These are phyloP conservation scores for Homarus americanus DNA, from an alignment of 1,140 invertebrate species.

Conservation along the genomic window DNA sequence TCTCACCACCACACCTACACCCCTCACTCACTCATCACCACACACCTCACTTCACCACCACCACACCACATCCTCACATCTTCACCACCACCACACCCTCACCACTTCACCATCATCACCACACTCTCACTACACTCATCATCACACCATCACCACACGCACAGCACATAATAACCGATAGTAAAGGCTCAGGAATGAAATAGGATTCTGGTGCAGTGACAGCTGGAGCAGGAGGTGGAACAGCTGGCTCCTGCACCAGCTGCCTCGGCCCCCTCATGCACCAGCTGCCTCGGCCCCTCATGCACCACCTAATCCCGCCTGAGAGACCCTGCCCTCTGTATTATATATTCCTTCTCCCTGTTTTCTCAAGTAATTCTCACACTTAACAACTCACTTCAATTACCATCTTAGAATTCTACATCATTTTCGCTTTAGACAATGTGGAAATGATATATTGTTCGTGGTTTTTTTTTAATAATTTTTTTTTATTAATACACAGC, in stretches of 20 bases:
- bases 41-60: not conserved
- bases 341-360: not conserved
- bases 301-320: not conserved
- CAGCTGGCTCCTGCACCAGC: conserved; percentile 1
- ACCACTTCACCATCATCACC: not conserved
- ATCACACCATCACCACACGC: not conserved
- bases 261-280: not conserved
- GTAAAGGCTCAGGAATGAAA: not conserved
- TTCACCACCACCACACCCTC: not conserved
- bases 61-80: too few species aligned
- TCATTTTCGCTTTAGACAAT: too few species aligned
- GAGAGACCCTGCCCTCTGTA: not conserved
- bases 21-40: not conserved
- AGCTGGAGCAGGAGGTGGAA: conserved; percentile 1
- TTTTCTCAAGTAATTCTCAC: not conserved
- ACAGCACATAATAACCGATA: not conserved
- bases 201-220: not conserved
- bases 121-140: not conserved
- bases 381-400: not conserved
- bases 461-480: too few species aligned
- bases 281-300: not conserved
- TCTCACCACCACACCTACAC: not conserved
- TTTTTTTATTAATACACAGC: too few species aligned
- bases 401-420: too few species aligned
- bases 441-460: too few species aligned